phyloP scores from a whole-genome alignment of 2,888 invertebrate species.

The Empis stercorea region DNA sequence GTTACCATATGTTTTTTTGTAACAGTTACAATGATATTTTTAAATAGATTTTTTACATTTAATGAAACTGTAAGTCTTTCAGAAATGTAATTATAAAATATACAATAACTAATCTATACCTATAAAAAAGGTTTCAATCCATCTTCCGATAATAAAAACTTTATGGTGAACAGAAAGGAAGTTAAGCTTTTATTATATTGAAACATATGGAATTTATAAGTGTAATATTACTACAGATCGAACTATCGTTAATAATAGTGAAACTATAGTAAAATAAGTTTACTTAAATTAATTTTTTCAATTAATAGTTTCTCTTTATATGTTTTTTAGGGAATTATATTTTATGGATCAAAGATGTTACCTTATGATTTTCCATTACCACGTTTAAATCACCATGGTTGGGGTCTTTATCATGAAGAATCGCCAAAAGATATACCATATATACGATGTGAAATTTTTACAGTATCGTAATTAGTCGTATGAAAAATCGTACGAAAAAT shows the following conservation, averaged over 20 bases:
- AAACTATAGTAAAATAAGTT: neutral
- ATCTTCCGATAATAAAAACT: neutral
- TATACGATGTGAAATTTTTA: slow-evolving; percentile 46
- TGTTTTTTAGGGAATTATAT: slow-evolving; percentile 47
- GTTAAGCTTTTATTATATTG: slow-evolving; percentile 4
- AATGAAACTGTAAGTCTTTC: neutral
- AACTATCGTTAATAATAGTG: slow-evolving; percentile 11
- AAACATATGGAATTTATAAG: slow-evolving; percentile 17
- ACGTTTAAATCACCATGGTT: slow-evolving; percentile 41
- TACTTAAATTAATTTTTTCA: neutral
- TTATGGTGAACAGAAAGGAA: slow-evolving; percentile 13
- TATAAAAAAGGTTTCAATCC: no score
- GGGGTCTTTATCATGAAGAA: slow-evolving; percentile 77
- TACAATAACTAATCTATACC: no score
- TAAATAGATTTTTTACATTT: neutral
- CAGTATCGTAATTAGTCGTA: no score
- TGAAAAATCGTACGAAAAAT: no score
- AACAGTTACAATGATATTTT: neutral
- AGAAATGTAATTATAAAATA: no score
- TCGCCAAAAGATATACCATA: slow-evolving; percentile 70
- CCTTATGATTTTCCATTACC: slow-evolving; percentile 56
- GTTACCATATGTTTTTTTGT: no score
- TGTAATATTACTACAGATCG: slow-evolving; percentile 20
- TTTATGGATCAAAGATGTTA: slow-evolving; percentile 62
- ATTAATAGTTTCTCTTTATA: neutral